These are phyloP conservation scores for Hydraecia micacea DNA, from an alignment of 2,888 invertebrate species.

Conservation along the genomic window DNA sequence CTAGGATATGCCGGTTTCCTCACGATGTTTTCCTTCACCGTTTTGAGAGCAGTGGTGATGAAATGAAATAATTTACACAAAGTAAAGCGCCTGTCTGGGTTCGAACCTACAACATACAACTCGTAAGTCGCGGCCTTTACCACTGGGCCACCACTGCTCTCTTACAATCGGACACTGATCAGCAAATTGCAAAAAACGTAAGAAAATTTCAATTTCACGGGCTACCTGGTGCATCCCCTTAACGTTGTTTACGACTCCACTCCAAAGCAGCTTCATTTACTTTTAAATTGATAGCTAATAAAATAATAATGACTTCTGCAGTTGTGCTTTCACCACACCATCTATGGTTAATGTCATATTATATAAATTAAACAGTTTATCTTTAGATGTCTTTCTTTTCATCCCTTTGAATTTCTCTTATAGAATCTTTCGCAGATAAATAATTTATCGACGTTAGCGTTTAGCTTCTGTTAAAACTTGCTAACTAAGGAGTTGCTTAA, in stretches of 20 bases:
- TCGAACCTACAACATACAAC: no score
- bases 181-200: no score
- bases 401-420: neutral
- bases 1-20: no score
- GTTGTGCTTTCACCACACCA: slow-evolving; percentile 52
- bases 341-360: slow-evolving; percentile 26
- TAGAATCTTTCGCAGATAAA: slow-evolving; percentile 3
- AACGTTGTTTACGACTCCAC: slow-evolving; percentile 44
- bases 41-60: no score
- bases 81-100: no score
- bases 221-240: neutral
- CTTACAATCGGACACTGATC: no score
- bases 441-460: neutral
- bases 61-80: no score
- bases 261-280: slow-evolving; percentile 54
- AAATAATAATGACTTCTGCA: slow-evolving; percentile 71
- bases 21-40: no score
- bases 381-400: neutral
- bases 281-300: slow-evolving; percentile 70
- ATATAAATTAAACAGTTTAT: slow-evolving; percentile 8
- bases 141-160: no score
- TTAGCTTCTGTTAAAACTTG: neutral
- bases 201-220: no score
- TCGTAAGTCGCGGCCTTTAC: no score
- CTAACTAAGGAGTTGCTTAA: neutral